Evolutionary conservation across 2,888 invertebrate genomes (phyloP).

Genomic region (Anaspis maculata): DNA sequence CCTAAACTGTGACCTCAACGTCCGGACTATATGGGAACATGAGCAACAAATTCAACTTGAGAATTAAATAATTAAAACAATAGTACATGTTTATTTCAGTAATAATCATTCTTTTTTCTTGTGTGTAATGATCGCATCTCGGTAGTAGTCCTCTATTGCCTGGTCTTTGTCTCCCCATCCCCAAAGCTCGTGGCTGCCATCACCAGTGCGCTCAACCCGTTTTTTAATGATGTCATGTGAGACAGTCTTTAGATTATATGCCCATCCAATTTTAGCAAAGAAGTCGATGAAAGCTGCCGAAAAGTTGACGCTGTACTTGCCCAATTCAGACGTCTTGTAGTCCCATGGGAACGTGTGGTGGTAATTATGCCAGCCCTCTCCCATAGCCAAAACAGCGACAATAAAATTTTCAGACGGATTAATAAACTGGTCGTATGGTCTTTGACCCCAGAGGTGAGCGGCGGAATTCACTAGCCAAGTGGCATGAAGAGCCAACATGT

Average conservation of each 20-base stretch:
- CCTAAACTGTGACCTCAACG: not conserved
- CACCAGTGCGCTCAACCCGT: constrained; percentile 48
- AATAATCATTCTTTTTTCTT: constrained; percentile 9
- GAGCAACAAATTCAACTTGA: no score
- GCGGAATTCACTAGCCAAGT: constrained; percentile 87
- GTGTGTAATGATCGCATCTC: constrained; percentile 32
- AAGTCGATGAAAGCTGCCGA: constrained; percentile 73
- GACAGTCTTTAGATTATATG: constrained; percentile 78
- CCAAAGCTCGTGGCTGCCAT: constrained; percentile 51
- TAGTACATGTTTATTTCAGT: no score
- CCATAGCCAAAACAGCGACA: constrained; percentile 60
- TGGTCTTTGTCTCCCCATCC: constrained; percentile 73
- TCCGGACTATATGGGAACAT: not conserved
- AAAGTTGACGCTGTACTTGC: constrained; percentile 62
- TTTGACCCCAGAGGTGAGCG: constrained; percentile 72
- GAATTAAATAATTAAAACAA: no score
- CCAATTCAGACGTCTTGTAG: constrained; percentile 74
- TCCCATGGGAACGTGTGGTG: constrained; percentile 84
- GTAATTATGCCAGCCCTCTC: constrained; percentile 83
- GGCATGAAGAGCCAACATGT: constrained; percentile 70
- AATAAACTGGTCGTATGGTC: constrained; percentile 66
- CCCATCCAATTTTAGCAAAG: constrained; percentile 77
- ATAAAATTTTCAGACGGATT: constrained; percentile 64
- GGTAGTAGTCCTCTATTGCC: constrained; percentile 34
- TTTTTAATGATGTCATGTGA: constrained; percentile 59